These are phyloP conservation scores for Morpho deidamia DNA, from an alignment of 2,888 invertebrate species.

Conservation along the genomic window DNA sequence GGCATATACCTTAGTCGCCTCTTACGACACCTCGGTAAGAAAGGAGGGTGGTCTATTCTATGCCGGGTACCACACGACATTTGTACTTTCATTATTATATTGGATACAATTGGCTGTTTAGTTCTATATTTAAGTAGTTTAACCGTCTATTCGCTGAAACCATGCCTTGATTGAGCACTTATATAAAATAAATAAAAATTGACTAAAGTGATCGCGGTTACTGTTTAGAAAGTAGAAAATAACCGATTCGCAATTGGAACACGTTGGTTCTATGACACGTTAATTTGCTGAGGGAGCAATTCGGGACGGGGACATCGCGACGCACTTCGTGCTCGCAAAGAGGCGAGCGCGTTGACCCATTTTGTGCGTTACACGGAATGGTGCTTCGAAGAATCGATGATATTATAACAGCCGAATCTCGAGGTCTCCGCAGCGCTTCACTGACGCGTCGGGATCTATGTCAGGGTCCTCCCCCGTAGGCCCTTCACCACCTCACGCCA, in stretches of 20 bases:
- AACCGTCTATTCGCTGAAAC: too few relatives aligned
- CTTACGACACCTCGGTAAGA: too few relatives aligned
- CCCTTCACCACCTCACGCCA: constrained; percentile 51
- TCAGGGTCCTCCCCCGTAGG: constrained; percentile 69
- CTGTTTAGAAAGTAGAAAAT: constrained; percentile 3
- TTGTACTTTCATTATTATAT: too few relatives aligned
- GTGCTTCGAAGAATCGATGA: constrained; percentile 69
- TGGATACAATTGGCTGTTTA: too few relatives aligned
- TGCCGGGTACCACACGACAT: too few relatives aligned
- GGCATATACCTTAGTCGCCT: too few relatives aligned
- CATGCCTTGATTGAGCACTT: too few relatives aligned
- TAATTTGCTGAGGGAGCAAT: constrained; percentile 66
- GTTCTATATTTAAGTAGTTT: too few relatives aligned
- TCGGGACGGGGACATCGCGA: constrained; percentile 62
- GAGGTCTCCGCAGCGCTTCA: constrained; percentile 62
- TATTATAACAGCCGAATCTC: constrained; percentile 63
- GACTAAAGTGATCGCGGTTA: constrained; percentile 32
- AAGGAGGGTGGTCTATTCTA: too few relatives aligned
- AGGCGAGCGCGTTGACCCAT: constrained; percentile 66
- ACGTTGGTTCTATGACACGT: constrained; percentile 20
- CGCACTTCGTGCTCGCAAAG: constrained; percentile 50
- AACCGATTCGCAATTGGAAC: constrained; percentile 7
- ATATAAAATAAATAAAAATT: too few relatives aligned
- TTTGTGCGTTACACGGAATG: constrained; percentile 61
- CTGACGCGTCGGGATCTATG: constrained; percentile 73